Evolutionary conservation across 2,888 invertebrate species (phyloP).

Genomic region (Mesorhabditis belari): DNA sequence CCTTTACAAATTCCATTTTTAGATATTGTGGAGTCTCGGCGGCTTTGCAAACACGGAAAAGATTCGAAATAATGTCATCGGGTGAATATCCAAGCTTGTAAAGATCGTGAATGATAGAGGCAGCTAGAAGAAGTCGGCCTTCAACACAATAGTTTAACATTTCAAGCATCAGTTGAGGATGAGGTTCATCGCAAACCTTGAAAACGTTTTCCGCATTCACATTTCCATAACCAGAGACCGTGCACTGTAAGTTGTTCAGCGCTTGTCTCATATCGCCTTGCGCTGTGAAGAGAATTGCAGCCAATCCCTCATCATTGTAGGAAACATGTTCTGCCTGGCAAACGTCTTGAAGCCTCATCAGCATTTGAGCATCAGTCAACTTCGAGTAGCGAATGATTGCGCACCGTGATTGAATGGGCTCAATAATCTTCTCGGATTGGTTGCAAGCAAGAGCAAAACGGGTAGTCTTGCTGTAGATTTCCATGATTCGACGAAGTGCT

Average conservation of each 20-base stretch:
- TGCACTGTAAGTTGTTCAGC: conserved; percentile 91
- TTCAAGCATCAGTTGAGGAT: conserved; percentile 81
- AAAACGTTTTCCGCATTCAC: conserved; percentile 87
- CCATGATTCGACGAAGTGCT: conserved; percentile 93
- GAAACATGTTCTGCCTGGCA: conserved; percentile 59
- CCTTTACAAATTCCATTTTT: conserved; percentile 78
- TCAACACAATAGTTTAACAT: conserved; percentile 79
- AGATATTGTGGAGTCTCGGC: conserved; percentile 73
- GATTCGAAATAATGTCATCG: conserved; percentile 89
- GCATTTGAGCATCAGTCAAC: conserved; percentile 80
- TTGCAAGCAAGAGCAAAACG: conserved; percentile 96
- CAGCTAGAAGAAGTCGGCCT: conserved; percentile 59
- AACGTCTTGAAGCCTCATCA: conserved; percentile 73
- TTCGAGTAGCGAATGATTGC: conserved; percentile 84
- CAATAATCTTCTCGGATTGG: conserved; percentile 95
- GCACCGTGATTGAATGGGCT: conserved; percentile 96
- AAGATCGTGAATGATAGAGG: conserved; percentile 68
- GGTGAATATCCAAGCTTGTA: conserved; percentile 89
- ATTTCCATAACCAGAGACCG: conserved; percentile 80
- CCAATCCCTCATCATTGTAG: conserved; percentile 83
- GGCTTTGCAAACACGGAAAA: conserved; percentile 86
- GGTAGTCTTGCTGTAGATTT: conserved; percentile 91
- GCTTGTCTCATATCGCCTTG: conserved; percentile 96
- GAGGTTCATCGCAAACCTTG: conserved; percentile 93
- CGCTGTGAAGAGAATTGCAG: conserved; percentile 92